Percentiles rank a stretch among this genome's conserved stretches.
Evolutionary conservation across 2,888 invertebrate species (phyloP).

Genomic region (Tyria jacobaeae): DNA sequence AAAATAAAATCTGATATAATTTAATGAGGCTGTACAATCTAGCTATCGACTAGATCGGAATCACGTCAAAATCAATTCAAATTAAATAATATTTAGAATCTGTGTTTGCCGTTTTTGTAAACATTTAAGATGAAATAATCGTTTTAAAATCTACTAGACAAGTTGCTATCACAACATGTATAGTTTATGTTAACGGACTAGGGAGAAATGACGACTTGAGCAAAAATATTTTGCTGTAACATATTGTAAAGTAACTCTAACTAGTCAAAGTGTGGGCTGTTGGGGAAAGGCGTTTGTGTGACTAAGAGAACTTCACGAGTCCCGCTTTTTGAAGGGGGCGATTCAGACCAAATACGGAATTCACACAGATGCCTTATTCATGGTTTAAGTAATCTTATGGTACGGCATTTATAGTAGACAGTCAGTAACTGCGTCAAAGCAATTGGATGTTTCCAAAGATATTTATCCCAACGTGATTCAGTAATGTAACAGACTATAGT

Average conservation of each 20-base stretch:
- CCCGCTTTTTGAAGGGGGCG: background rate
- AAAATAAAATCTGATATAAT: conserved; percentile 34
- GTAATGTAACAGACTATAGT: conserved; percentile 65
- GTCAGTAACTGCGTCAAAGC: conserved; percentile 5
- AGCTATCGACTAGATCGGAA: conserved; percentile 59
- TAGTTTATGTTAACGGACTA: background rate
- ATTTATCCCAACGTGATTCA: conserved; percentile 62
- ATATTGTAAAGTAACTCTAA: background rate
- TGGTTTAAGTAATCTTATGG: conserved; percentile 4
- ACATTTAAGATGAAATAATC: background rate
- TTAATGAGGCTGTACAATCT: conserved; percentile 68
- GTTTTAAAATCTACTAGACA: background rate
- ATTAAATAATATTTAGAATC: conserved; percentile 26
- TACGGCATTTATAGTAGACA: background rate
- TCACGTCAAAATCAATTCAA: conserved; percentile 50
- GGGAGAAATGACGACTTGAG: background rate
- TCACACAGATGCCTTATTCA: conserved; percentile 4
- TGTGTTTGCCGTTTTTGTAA: conserved; percentile 5
- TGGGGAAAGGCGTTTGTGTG: background rate
- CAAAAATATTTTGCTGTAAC: background rate
- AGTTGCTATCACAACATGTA: background rate
- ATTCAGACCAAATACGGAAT: background rate
- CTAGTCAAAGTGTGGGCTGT: conserved; percentile 7
- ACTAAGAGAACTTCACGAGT: background rate
- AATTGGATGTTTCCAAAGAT: conserved; percentile 41